These are phyloP conservation scores for Chondrosia reniformis DNA, from an alignment of 37 sponge, comb jelly and placozoan genomes.

Conservation along the genomic window DNA sequence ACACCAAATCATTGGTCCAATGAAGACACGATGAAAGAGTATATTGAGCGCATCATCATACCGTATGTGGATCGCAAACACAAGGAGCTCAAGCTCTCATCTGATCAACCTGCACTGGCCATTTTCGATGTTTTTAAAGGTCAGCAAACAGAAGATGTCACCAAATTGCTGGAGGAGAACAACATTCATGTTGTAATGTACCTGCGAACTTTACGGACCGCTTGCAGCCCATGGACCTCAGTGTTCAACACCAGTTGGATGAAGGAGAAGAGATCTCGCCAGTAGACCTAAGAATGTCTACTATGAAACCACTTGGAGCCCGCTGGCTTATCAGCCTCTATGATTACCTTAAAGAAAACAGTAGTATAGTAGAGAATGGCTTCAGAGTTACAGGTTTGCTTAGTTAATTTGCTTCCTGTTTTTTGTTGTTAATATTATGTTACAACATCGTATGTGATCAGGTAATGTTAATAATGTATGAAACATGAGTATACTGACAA, in stretches of 20 bases:
- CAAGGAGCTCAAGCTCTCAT: not conserved
- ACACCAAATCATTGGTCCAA: slow-evolving; percentile 59
- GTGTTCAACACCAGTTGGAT: not conserved
- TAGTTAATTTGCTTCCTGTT: not conserved
- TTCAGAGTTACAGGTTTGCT: not conserved
- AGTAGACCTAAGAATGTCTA: not conserved
- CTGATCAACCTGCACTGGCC: not conserved
- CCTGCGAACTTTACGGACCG: slow-evolving; percentile 11
- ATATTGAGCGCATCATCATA: not conserved
- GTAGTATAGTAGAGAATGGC: not conserved
- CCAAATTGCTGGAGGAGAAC: not conserved
- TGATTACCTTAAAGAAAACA: slow-evolving; percentile 33
- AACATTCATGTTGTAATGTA: not conserved
- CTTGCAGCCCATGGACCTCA: slow-evolving; percentile 19
- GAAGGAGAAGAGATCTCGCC: not conserved
- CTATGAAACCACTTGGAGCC: slow-evolving; percentile 51
- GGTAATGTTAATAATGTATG: not conserved
- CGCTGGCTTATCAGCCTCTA: slow-evolving; percentile 52
- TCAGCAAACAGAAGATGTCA: not conserved
- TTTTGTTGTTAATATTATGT: not conserved
- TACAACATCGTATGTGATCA: not conserved
- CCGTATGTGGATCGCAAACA: not conserved
- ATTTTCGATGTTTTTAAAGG: slow-evolving; percentile 8
- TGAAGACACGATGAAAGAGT: slow-evolving; percentile 39
- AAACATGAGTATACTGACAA: slow-evolving; percentile 2